Percentiles rank a stretch among this genome's conserved stretches.
Evolutionary conservation across 2,797 vertebrate species (phyloP).

Genomic region (Semaprochilodus insignis): DNA sequence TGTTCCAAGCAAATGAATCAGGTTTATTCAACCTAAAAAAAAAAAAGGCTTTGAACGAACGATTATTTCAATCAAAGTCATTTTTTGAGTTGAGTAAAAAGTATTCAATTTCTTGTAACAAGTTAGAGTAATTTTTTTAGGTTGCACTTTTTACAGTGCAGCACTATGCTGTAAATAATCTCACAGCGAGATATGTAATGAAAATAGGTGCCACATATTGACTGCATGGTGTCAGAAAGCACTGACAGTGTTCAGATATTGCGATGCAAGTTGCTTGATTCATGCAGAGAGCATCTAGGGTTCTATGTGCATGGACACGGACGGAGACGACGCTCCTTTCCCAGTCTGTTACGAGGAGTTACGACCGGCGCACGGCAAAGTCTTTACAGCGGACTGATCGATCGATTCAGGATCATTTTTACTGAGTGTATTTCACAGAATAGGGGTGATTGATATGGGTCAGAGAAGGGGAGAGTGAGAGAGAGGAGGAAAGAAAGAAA

Average conservation of each 20-base stretch:
- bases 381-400: constrained; percentile 65
- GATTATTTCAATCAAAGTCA: no score
- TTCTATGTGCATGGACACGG: not conserved
- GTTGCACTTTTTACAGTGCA: no score
- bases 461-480: constrained; percentile 19
- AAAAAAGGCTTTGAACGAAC: no score
- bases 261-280: constrained; percentile 17
- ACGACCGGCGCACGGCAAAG: constrained; percentile 61
- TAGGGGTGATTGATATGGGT: constrained; percentile 51
- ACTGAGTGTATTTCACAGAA: constrained; percentile 66
- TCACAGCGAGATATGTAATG: not conserved
- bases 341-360: constrained; percentile 70
- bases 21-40: no score
- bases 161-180: not conserved
- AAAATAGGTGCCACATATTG: constrained; percentile 1
- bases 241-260: not conserved
- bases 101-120: no score
- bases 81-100: no score
- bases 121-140: no score
- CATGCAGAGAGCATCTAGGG: not conserved
- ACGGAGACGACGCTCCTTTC: constrained; percentile 33
- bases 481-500: constrained; percentile 5
- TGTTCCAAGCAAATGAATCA: no score
- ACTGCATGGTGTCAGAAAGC: not conserved
- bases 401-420: constrained; percentile 72